Evolutionary conservation across 2,888 invertebrate species (phyloP).

Genomic region (Chymomyza fuscimana): DNA sequence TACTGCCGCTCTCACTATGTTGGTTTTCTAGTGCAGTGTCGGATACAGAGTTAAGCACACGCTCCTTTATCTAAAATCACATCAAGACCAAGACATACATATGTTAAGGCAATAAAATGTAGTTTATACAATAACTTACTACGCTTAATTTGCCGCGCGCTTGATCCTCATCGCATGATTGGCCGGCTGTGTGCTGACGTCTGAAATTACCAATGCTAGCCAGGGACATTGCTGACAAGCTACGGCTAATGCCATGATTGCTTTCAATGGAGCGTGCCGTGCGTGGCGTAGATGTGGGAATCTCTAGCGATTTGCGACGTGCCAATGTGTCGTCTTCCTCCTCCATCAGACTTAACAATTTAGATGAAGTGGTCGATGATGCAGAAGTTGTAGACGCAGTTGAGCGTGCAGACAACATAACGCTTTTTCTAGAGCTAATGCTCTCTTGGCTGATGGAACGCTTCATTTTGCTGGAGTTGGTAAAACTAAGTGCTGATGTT

Average conservation of each 20-base stretch:
- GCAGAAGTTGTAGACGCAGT: too few relatives aligned
- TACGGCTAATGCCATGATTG: neutral
- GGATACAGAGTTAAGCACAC: slow-evolving; percentile 76
- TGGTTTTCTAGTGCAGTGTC: slow-evolving; percentile 57
- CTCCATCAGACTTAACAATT: neutral
- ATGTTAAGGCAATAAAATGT: neutral
- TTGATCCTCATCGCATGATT: too few relatives aligned
- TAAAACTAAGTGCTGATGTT: too few relatives aligned
- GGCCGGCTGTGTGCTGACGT: too few relatives aligned
- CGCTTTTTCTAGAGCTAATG: too few relatives aligned
- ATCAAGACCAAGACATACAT: neutral
- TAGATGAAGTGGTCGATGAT: neutral
- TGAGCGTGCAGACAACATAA: too few relatives aligned
- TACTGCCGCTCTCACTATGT: slow-evolving; percentile 19
- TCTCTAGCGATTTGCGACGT: slow-evolving; percentile 55
- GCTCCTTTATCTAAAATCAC: slow-evolving; percentile 74
- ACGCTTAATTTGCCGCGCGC: slow-evolving; percentile 65
- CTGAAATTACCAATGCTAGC: slow-evolving; percentile 6
- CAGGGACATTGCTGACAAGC: neutral
- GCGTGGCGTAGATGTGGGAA: slow-evolving; percentile 68
- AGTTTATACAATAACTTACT: neutral
- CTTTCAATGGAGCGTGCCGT: too few relatives aligned
- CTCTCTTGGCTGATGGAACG: slow-evolving; percentile 11
- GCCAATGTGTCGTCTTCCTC: neutral
- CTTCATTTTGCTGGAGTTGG: slow-evolving; percentile 45